These are phyloP conservation scores for Drosophila neocordata DNA, from an alignment of 1,140 invertebrate genomes.

Conservation along the genomic window DNA sequence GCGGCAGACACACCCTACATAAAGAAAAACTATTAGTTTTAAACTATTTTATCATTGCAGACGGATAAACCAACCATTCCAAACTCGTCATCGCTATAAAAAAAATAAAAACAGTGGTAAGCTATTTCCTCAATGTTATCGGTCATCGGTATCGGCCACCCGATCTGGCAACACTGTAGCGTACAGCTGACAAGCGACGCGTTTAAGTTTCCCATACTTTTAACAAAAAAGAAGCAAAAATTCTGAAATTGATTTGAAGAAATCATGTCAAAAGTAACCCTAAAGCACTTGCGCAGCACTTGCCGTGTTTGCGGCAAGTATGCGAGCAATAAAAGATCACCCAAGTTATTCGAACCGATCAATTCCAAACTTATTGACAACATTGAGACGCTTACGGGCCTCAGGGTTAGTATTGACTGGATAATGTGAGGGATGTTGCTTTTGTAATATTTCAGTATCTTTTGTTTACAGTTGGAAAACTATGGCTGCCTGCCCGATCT, in stretches of 20 bases:
- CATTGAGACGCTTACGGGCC: conserved; percentile 58
- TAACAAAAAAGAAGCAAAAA: conserved; percentile 28
- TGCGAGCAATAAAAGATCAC: conserved; percentile 61
- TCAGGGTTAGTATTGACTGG: conserved; percentile 47
- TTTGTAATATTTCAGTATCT: neutral
- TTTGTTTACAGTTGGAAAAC: conserved; percentile 43
- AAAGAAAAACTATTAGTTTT: conserved; percentile 27
- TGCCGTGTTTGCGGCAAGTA: conserved; percentile 68
- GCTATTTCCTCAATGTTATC: neutral
- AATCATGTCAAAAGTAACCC: conserved; percentile 54
- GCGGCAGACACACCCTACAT: conserved; percentile 66
- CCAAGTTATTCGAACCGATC: conserved; percentile 58
- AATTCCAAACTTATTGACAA: conserved; percentile 58
- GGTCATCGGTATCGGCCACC: neutral
- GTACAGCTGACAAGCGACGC: conserved; percentile 57
- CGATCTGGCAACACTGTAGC: neutral
- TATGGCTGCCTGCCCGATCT: conserved; percentile 52
- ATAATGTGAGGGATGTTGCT: neutral
- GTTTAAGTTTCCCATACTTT: conserved; percentile 45
- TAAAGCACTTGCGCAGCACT: conserved; percentile 67
- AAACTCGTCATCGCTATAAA: conserved; percentile 50
- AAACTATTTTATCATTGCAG: conserved; percentile 35
- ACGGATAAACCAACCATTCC: conserved; percentile 53
- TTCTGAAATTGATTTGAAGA: conserved; percentile 27
- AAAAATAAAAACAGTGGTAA: neutral